Evolutionary conservation across 2,888 invertebrate genomes (phyloP).

Genomic region (Ganaspis brasiliensis): DNA sequence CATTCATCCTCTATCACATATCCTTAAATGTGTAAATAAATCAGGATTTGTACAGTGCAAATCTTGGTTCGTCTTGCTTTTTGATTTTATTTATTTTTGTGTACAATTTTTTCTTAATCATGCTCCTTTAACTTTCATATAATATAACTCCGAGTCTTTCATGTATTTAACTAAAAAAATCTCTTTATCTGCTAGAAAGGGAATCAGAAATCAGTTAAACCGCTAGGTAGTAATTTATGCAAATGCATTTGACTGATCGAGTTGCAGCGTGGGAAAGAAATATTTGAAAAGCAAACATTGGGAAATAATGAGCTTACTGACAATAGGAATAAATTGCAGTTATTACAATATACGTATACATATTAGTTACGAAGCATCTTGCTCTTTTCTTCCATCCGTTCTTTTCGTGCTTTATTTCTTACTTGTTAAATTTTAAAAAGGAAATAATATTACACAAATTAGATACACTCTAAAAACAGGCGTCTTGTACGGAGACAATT

Average conservation of each 20-base stretch:
- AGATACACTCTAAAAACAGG: too few relatives aligned
- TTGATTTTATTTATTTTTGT: background rate
- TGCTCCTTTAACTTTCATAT: background rate
- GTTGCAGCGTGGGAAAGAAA: conserved; percentile 20
- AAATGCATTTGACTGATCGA: conserved; percentile 20
- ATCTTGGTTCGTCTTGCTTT: background rate
- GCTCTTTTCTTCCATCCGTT: background rate
- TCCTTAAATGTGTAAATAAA: too few relatives aligned
- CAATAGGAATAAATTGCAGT: conserved; percentile 19
- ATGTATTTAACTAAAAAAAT: background rate
- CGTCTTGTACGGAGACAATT: too few relatives aligned
- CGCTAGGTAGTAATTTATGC: conserved; percentile 11
- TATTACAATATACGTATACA: conserved; percentile 13
- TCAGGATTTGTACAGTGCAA: background rate
- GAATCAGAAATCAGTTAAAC: conserved; percentile 12
- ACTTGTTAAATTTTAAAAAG: background rate
- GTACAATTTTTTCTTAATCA: background rate
- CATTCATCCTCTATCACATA: too few relatives aligned
- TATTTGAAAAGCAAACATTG: conserved; percentile 13
- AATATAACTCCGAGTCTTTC: background rate
- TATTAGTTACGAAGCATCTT: background rate
- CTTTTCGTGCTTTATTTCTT: background rate
- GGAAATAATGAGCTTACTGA: conserved; percentile 14
- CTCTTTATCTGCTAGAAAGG: conserved; percentile 18
- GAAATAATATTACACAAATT: background rate